Evolutionary conservation across 2,797 vertebrate genomes (phyloP).

Genomic region (Alca torda): DNA sequence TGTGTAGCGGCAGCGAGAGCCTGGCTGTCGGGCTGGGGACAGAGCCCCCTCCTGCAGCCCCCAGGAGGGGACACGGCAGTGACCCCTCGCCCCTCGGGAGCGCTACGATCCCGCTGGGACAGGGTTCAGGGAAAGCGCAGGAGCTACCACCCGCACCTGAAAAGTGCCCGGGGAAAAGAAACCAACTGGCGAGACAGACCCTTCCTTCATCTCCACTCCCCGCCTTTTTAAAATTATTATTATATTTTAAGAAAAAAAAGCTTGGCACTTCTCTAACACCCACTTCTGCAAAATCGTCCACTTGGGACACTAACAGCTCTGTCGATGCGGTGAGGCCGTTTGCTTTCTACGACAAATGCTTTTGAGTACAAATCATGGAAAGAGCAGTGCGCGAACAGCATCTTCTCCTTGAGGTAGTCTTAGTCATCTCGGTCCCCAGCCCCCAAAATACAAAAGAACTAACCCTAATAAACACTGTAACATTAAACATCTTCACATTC

Average conservation of each 20-base stretch:
- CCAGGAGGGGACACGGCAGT: neutral
- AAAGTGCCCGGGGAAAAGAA: neutral
- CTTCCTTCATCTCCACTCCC: neutral
- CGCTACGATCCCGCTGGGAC: neutral
- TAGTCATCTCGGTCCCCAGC: constrained; percentile 81
- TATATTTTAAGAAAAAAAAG: neutral
- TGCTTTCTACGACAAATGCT: constrained; percentile 48
- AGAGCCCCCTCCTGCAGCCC: neutral
- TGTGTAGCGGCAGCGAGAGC: neutral
- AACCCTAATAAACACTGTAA: constrained; percentile 92
- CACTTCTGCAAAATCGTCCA: neutral
- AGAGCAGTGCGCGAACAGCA: constrained; percentile 79
- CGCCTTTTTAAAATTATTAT: neutral
- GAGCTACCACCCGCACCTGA: neutral
- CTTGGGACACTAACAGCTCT: constrained; percentile 16
- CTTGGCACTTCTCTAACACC: constrained; percentile 59
- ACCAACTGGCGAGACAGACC: neutral
- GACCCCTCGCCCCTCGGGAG: neutral
- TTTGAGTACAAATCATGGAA: constrained; percentile 62
- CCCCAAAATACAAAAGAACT: constrained; percentile 85
- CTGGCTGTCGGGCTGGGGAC: neutral
- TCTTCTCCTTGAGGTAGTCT: constrained; percentile 97
- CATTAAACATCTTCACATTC: constrained; percentile 93
- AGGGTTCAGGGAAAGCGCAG: neutral
- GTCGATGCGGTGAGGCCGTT: constrained; percentile 45